Conservation (phyloP, 2,888 invertebrate species). For the Drosophila conformis region DNA sequence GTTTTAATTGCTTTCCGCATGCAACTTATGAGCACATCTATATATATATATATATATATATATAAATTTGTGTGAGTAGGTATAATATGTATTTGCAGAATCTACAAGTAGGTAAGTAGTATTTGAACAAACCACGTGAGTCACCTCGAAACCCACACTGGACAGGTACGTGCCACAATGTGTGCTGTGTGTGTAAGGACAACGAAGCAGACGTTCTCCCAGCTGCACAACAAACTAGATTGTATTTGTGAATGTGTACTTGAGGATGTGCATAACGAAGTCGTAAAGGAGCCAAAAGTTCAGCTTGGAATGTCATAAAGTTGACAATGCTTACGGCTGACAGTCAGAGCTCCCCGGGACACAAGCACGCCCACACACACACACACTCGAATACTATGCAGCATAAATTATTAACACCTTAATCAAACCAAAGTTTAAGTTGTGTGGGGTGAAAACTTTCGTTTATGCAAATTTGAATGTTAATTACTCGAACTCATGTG, state of each 20-base stretch:
- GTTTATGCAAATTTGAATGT: slow-evolving; percentile 59
- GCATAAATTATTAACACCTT: slow-evolving; percentile 74
- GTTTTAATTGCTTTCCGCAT: slow-evolving; percentile 77
- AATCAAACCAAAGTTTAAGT: slow-evolving; percentile 57
- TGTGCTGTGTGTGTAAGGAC: slow-evolving; percentile 1
- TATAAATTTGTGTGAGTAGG: not conserved
- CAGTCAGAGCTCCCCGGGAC: slow-evolving; percentile 16
- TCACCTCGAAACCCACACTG: slow-evolving; percentile 9
- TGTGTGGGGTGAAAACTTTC: slow-evolving; percentile 49
- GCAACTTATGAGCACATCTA: slow-evolving; percentile 51
- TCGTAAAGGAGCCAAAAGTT: slow-evolving; percentile 41
- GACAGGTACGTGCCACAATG: slow-evolving; percentile 27
- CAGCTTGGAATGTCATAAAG: slow-evolving; percentile 68
- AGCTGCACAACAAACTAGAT: slow-evolving; percentile 47
- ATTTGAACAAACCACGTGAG: slow-evolving; percentile 16
- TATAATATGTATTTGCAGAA: slow-evolving; percentile 22
- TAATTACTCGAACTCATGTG: slow-evolving; percentile 71
- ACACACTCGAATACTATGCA: slow-evolving; percentile 22
- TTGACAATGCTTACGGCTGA: slow-evolving; percentile 63
- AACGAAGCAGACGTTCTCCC: slow-evolving; percentile 31
- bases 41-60: not conserved
- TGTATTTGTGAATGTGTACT: slow-evolving; percentile 53
- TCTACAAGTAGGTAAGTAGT: slow-evolving; percentile 26
- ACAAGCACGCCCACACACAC: not conserved
- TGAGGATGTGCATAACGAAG: slow-evolving; percentile 61